Conservation (phyloP, 2,113 vertebrate species). For the Globicephala melas region DNA sequence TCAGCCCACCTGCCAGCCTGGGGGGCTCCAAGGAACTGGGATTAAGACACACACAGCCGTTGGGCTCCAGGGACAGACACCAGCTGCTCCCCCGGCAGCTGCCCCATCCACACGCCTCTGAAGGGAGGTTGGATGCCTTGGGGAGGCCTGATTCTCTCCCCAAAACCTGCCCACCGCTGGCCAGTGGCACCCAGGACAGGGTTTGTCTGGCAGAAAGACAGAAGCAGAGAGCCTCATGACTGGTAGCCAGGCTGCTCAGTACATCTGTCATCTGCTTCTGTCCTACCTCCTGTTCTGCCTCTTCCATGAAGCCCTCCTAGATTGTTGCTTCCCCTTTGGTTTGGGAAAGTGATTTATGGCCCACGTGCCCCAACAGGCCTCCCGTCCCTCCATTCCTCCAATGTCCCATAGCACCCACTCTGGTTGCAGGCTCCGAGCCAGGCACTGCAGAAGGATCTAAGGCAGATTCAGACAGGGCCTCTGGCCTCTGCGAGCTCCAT, state of each 20-base stretch:
- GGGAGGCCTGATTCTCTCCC: neutral
- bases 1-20: slow-evolving; percentile 65
- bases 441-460: neutral
- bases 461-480: slow-evolving; percentile 50
- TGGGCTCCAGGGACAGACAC: slow-evolving; percentile 62
- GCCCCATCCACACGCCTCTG: slow-evolving; percentile 51
- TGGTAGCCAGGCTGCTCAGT: neutral
- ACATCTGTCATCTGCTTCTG: neutral
- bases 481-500: slow-evolving; percentile 59
- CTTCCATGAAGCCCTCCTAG: neutral
- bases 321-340: neutral
- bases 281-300: neutral
- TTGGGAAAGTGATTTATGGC: neutral
- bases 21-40: slow-evolving; percentile 31
- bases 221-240: neutral
- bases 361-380: neutral
- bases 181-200: neutral
- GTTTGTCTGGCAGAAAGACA: neutral
- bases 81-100: slow-evolving; percentile 74
- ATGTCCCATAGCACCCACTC: neutral
- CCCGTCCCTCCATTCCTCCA: neutral
- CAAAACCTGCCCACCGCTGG: neutral
- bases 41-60: slow-evolving; percentile 66
- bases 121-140: neutral
- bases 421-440: neutral